Evolutionary conservation across 2,888 invertebrate species (phyloP).

Genomic region (Catocala fraxini): DNA sequence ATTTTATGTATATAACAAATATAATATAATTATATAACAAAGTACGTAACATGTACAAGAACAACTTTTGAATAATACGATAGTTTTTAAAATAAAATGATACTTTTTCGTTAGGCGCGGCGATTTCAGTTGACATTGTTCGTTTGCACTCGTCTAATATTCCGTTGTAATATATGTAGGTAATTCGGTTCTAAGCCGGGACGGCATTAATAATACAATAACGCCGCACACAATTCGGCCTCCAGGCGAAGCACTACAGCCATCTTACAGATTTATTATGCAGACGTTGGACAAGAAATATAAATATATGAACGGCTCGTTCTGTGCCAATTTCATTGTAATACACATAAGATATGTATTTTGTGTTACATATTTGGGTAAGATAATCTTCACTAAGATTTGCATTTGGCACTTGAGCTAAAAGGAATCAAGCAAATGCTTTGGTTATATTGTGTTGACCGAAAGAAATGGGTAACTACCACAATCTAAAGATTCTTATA

Average conservation of each 20-base stretch:
- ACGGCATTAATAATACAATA: constrained; percentile 54
- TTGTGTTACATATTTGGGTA: constrained; percentile 3
- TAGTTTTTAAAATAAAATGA: too few species aligned
- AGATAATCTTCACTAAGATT: constrained; percentile 1
- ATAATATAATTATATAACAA: too few species aligned
- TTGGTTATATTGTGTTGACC: too few species aligned
- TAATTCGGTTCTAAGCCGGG: constrained; percentile 19
- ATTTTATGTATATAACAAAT: too few species aligned
- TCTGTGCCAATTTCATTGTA: constrained; percentile 20
- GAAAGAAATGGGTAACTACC: too few species aligned
- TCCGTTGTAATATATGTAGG: constrained; percentile 14
- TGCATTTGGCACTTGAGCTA: too few species aligned
- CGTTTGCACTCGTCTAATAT: constrained; percentile 10
- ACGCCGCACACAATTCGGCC: constrained; percentile 35
- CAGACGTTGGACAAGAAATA: constrained; percentile 43
- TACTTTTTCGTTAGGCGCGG: too few species aligned
- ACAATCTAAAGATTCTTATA: too few species aligned
- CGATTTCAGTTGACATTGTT: constrained; percentile 10
- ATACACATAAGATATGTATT: constrained; percentile 7
- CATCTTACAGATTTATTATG: constrained; percentile 53
- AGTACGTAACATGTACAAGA: too few species aligned
- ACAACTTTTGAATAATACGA: too few species aligned
- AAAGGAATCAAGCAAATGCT: too few species aligned
- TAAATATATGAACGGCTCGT: constrained; percentile 29
- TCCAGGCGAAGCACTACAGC: constrained; percentile 42